Evolutionary conservation across 2,888 invertebrate species (phyloP).

Genomic region (Ceramica pisi): DNA sequence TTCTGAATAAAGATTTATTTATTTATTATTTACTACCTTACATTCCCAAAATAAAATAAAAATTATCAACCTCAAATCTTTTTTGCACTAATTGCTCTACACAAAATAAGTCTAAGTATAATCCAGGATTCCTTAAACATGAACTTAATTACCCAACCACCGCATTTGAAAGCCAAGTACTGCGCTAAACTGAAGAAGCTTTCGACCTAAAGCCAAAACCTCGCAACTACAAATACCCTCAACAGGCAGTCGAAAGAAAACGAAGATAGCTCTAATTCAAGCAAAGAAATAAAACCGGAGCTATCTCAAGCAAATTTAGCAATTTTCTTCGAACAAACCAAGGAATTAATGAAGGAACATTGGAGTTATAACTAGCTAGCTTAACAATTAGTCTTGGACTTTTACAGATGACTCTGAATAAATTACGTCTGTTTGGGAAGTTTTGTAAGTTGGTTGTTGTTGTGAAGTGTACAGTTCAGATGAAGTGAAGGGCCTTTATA

Average conservation of each 20-base stretch:
- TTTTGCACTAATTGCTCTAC: no score
- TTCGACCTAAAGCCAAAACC: neutral
- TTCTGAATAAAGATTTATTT: no score
- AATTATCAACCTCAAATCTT: no score
- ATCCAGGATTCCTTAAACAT: neutral
- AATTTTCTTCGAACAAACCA: slow-evolving; percentile 42
- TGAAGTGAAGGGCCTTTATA: neutral
- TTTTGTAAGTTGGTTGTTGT: slow-evolving; percentile 20
- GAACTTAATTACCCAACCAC: neutral
- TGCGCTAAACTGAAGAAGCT: neutral
- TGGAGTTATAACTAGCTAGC: slow-evolving; percentile 48
- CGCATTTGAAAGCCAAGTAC: slow-evolving; percentile 8
- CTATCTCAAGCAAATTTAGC: slow-evolving; percentile 33
- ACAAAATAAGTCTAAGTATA: neutral
- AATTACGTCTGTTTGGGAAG: slow-evolving; percentile 46
- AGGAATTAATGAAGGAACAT: slow-evolving; percentile 51
- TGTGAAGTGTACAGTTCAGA: neutral
- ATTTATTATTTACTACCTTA: no score
- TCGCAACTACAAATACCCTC: slow-evolving; percentile 30
- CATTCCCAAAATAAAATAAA: no score
- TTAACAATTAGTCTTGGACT: slow-evolving; percentile 50
- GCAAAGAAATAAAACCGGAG: slow-evolving; percentile 50
- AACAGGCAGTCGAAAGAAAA: slow-evolving; percentile 34
- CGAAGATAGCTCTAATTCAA: slow-evolving; percentile 36
- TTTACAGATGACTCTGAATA: slow-evolving; percentile 44